Evolutionary conservation across 2,888 invertebrate species (phyloP).

Genomic region (Chromoteleia sp.): DNA sequence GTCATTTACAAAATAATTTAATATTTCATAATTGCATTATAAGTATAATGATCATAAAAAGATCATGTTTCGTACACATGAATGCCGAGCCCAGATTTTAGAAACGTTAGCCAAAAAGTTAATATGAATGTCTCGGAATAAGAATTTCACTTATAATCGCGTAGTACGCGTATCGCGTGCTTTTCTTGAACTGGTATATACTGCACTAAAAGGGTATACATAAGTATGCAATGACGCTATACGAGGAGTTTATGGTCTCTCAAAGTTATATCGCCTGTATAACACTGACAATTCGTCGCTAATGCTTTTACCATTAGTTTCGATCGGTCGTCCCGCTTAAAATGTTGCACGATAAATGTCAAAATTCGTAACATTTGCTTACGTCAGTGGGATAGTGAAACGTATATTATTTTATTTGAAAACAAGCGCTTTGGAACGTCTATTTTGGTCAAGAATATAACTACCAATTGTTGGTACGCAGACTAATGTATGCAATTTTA

Average conservation of each 20-base stretch:
- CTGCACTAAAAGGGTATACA: constrained; percentile 56
- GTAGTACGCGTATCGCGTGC: constrained; percentile 36
- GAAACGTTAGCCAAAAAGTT: background rate
- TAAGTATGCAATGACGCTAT: constrained; percentile 78
- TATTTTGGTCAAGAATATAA: too few species aligned
- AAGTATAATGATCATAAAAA: background rate
- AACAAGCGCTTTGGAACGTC: constrained; percentile 14
- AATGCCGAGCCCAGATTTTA: background rate
- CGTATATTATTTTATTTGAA: constrained; percentile 28
- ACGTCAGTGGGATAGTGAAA: constrained; percentile 29
- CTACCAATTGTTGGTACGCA: too few species aligned
- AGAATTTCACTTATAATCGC: constrained; percentile 25
- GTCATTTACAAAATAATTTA: background rate
- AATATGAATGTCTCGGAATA: constrained; percentile 19
- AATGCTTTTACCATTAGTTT: constrained; percentile 82
- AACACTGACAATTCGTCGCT: constrained; percentile 82
- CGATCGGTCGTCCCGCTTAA: constrained; percentile 75
- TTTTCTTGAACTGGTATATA: constrained; percentile 53
- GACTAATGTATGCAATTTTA: too few species aligned
- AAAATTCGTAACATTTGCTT: constrained; percentile 62
- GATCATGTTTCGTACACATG: background rate
- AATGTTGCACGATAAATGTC: constrained; percentile 69
- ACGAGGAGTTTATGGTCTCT: constrained; percentile 83
- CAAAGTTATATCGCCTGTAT: constrained; percentile 82
- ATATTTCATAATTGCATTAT: background rate